Conservation (phyloP, 2,797 vertebrate genomes). For the Varecia variegata region DNA sequence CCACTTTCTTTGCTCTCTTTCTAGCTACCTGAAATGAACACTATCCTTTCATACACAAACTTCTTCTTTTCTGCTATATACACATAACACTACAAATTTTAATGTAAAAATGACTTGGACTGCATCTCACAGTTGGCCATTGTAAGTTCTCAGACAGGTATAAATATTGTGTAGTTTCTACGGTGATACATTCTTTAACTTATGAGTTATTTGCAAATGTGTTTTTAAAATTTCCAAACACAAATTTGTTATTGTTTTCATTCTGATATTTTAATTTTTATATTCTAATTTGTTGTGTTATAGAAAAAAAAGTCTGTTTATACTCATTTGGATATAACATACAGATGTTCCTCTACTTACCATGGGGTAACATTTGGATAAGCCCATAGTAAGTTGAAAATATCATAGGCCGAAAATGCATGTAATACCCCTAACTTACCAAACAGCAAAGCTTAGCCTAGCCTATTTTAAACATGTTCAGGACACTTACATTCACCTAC, state of each 20-base stretch:
- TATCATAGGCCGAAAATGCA: too few species aligned
- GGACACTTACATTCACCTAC: not conserved
- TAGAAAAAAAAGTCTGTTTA: not conserved
- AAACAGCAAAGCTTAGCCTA: too few species aligned
- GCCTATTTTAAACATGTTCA: not conserved
- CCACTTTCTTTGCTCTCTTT: not conserved
- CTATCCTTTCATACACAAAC: not conserved
- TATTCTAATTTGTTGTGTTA: not conserved
- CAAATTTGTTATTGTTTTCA: not conserved
- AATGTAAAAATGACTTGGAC: not conserved
- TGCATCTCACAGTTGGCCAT: not conserved
- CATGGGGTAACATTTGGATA: too few species aligned
- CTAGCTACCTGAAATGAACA: not conserved
- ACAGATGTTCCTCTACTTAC: too few species aligned
- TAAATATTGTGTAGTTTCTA: not conserved
- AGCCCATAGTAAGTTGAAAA: too few species aligned
- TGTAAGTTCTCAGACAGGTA: not conserved
- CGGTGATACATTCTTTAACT: not conserved
- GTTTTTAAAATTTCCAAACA: not conserved
- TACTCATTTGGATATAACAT: not conserved
- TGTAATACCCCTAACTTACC: too few species aligned
- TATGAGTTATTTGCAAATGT: not conserved
- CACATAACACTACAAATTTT: not conserved
- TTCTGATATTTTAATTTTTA: not conserved
- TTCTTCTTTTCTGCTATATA: not conserved